These are phyloP conservation scores for Calosoma granatense DNA, from an alignment of 1,140 invertebrate species.

Conservation along the genomic window DNA sequence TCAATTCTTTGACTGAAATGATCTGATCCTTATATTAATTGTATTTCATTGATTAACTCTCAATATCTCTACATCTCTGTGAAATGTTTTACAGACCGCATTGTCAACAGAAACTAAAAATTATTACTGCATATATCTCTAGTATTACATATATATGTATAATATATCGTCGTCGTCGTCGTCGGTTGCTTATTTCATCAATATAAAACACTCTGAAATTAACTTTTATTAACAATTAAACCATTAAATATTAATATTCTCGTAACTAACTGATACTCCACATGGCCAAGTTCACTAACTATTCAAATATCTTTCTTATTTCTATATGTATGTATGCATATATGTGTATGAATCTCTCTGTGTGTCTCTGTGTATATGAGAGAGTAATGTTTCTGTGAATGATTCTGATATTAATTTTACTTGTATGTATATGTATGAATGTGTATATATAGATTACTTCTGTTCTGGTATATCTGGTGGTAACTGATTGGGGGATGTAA, in stretches of 20 bases:
- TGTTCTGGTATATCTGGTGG: no score
- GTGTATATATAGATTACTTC: no score
- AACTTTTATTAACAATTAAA: constrained; percentile 21
- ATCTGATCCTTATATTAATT: not conserved
- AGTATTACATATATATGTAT: no score
- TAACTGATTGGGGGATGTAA: not conserved
- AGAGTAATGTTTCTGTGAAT: not conserved
- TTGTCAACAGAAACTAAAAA: constrained; percentile 16
- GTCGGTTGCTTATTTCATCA: constrained; percentile 12
- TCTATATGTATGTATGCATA: constrained; percentile 15
- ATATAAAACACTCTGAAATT: constrained; percentile 17
- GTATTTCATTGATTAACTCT: not conserved
- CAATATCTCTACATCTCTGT: not conserved
- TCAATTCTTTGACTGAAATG: not conserved
- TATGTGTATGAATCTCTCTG: not conserved
- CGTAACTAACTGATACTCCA: constrained; percentile 20
- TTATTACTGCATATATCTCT: no score
- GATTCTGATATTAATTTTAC: no score
- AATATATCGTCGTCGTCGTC: no score
- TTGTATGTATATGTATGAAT: no score
- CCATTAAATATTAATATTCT: not conserved
- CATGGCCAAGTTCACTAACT: constrained; percentile 30
- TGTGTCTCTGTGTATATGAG: no score
- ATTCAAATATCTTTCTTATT: not conserved
- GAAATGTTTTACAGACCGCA: not conserved